Evolutionary conservation across 2,113 vertebrate genomes (phyloP), one percentile per base, ranked within the genome.

Genomic region (Promerops cafer): DNA sequence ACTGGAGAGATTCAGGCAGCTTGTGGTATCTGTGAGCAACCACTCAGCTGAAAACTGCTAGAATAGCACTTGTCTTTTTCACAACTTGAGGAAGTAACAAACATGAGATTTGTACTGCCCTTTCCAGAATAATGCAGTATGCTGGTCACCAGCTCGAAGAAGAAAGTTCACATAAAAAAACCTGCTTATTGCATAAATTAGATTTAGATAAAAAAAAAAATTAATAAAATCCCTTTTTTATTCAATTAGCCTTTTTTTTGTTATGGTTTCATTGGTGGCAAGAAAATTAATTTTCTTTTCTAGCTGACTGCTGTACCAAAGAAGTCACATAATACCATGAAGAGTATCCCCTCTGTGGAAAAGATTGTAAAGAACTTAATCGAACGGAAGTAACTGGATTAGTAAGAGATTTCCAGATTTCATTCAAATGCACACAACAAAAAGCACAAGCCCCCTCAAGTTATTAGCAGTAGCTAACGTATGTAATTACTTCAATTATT

Each of bases 331-430:
- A 90, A 52, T 22, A 74, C 42, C 39, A 33, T 86, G 53, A 89
- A 81, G 39, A 76, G 24, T 64, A 22, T 19, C 10, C 63, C 13
- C 35, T n/a, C 33, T 31, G 12, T 42, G 76, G 27, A 85, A 95
- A 93, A 87, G 30, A 76, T 26, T 64, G 85, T 65, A 74, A 59
- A 96, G 94, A 86, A 83, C 75, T 86, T 89, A 93, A 93, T 79
- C 37, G 42, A 93, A 89, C 24, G 53, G 86, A 97, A 96, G 71
- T 87, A 94, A 94, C 59, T 37, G 79, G 61, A 89, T 95, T 87
- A 80, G 30, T 54, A 31, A 93, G 33, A 44, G 28, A 87, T 78
- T 96, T 91, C 59, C 75, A 94, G 78, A 86, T 90, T 89, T 95
- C 90, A 95, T 91, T 71, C 31, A 91, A 93, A 95, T 16, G 42